A percentile compares a stretch with the other conserved stretches of the same genome.
Evolutionary conservation across 2,113 vertebrate genomes (phyloP).

Genomic region (Saccopteryx bilineata): DNA sequence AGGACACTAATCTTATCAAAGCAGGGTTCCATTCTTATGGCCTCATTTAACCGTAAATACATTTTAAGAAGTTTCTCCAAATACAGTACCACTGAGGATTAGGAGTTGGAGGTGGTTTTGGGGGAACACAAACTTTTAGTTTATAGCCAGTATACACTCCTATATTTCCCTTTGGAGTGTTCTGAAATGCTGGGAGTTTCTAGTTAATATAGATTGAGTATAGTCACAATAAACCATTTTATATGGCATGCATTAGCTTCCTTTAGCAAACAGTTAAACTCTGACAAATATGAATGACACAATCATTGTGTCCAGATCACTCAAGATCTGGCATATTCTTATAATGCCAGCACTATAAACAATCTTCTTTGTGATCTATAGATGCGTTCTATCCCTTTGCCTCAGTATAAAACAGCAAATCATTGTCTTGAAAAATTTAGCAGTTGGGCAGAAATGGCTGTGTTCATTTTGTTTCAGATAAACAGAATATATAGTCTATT

Average conservation of each 20-base stretch:
- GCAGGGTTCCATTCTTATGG: not conserved
- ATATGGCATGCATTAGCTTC: not conserved
- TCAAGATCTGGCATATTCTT: no score
- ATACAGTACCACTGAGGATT: not conserved
- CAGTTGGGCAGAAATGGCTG: not conserved
- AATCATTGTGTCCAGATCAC: not conserved
- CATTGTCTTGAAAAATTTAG: not conserved
- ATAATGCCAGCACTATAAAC: not conserved
- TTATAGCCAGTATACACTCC: not conserved
- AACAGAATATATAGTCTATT: not conserved
- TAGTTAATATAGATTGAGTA: not conserved
- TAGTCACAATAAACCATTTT: not conserved
- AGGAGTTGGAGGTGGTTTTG: not conserved
- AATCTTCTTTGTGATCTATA: not conserved
- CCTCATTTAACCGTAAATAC: not conserved
- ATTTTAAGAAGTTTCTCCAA: not conserved
- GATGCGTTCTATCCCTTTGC: not conserved
- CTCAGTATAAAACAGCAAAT: constrained; percentile 47
- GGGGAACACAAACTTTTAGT: not conserved
- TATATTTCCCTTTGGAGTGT: not conserved
- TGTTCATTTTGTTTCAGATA: constrained; percentile 18
- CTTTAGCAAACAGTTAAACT: not conserved
- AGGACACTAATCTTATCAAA: not conserved
- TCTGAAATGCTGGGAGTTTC: not conserved
- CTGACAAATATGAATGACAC: not conserved